Evolutionary conservation across 2,888 invertebrate genomes (phyloP), one percentile per base, ranked within the genome.

Genomic region (Coelopa pilipes): DNA sequence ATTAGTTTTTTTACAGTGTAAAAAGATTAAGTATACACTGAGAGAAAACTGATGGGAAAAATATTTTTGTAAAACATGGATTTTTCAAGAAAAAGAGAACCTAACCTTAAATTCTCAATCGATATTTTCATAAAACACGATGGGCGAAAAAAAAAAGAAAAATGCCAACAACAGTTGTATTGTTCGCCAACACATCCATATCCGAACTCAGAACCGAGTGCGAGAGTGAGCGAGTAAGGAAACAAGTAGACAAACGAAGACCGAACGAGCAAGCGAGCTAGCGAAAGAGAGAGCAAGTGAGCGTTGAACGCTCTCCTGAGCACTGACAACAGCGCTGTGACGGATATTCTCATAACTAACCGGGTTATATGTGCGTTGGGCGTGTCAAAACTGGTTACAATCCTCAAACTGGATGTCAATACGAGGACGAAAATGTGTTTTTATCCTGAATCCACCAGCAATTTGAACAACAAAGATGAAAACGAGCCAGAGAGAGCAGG

Each of bases 61-160:
- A 34, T 4, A 34, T 4, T 34, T 34, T 34, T 34, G 34, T 7
- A 34, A 34, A 34, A 7, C 7, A 34, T 34, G 34, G 7, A 34
- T 2, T 4, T 7, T 2, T 45, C 11, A 46, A 47, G 47, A 66
- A 57, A 24, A 21, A 13, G 21, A 45, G 57, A 71, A 49, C 49
- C 13, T 72, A 72, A 72, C 72, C 72, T 72, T 57, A 72, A 59
- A 66, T 53, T 65, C 17, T 66, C 66, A 66, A 72, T 72, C 72
- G 65, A 72, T 72, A 66, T 50, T 70, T 63, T 70, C 34, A 34
- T 70, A 62, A 70, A 70, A 70, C 9, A 53, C 34, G 12, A 10
- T 49, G 13, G 24, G n/a, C 24, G 19, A 60, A 49, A 60, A 49
- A 49, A 17, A 47, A 15, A 21, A 49, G n/a, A 66, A 66, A 70